Evolutionary conservation across 1,140 invertebrate genomes (phyloP), one percentile per base, ranked within the genome.

Genomic region (Dendroctonus ponderosae): DNA sequence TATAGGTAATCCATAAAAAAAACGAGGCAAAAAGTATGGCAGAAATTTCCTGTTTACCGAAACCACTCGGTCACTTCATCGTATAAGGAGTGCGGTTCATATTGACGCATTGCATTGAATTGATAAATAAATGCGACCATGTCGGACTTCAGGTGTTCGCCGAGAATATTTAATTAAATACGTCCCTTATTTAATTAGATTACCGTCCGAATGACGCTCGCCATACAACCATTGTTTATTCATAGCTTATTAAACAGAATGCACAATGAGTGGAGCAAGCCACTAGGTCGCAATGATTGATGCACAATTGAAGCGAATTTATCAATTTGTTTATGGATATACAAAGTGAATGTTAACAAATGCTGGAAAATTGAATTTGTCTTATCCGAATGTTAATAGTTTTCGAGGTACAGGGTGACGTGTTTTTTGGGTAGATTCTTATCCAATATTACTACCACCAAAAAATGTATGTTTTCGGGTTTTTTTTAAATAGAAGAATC

Each of bases 1-100:
- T 90, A 96, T 80, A 89, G 88, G 94, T 96, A 81, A 83, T 83
- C 58, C 6, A 26, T 26, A 26, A 46, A 46, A 46, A 46, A 1
- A 46, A 7, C 5, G 11, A 5, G 14, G 14, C 5, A 14, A 14
- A 11, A 11, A 6, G 5, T 12, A 14, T 52, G 50, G 26, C 37
- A 8, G n/a, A 52, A n/a, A 52, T 26, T 52, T 52, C 50, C 50
- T 52, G 50, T 52, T 52, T 52, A 52, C 8, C 50, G 37, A 52
- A 52, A 52, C 12, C 8, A n/a, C 9, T n/a, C 50, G 4, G 26
- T 14, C 26, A 52, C 9, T 52, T 26, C n/a, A 9, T 52, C 26
- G 15, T 15, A n/a, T 14, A 26, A 6, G 26, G 6, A 52, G 46
- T 48, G 11, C 12, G 37, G 26, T 52, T 14, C 15, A 9, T n/a